Base-by-base conservation (phyloP, 2,797 vertebrate species). In the Hippocampus kuda region DNA sequence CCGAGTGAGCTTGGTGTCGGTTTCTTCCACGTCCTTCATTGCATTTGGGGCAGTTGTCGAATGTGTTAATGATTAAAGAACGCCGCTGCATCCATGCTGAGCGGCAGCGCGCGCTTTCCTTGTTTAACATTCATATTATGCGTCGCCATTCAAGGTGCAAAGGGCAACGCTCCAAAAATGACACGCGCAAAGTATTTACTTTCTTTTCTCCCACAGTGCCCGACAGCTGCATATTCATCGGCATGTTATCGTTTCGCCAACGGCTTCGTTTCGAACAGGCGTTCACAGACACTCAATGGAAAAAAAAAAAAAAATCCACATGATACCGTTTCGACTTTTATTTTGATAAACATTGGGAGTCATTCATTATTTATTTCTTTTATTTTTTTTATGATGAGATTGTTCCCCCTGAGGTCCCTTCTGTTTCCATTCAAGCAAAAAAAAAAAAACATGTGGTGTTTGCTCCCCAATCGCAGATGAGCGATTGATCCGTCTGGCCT, bases 71-170 rank as follows among this genome's bases (percentile, higher is more conserved):
- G 75, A 83, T 84, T 82, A 80, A 75, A 77, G 77, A 71, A 66
- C 60, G 71, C 67, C 83, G 80, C 59, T 80, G 78, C 84, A 80
- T 74, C 79, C 83, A 80, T 73, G 82, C 78, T 83, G 62, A 63
- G 68, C 84, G 75, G 81, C 79, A 26, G 53, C 0, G 75, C 75
- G 80, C 73, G 73, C 82, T 86, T 82, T 78, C 70, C 62, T 79
- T 77, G 76, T 80, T 81, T 79, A 70, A 77, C 78, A 75, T 86
- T 89, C 59, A 82, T 86, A 83, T 85, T 86, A 88, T 83, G 80
- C 80, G 82, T 82, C 77, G 79, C 70, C 73, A 75, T 89, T 86
- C 41, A 66, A 80, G 79, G 73, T 83, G 74, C 81, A 77, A 75
- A 76, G 78, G 82, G 81, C 86, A 74, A 65, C 62, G 71, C 75